phyloP scores from a whole-genome alignment of 2,797 vertebrate species.

The Harpagifer antarcticus region DNA sequence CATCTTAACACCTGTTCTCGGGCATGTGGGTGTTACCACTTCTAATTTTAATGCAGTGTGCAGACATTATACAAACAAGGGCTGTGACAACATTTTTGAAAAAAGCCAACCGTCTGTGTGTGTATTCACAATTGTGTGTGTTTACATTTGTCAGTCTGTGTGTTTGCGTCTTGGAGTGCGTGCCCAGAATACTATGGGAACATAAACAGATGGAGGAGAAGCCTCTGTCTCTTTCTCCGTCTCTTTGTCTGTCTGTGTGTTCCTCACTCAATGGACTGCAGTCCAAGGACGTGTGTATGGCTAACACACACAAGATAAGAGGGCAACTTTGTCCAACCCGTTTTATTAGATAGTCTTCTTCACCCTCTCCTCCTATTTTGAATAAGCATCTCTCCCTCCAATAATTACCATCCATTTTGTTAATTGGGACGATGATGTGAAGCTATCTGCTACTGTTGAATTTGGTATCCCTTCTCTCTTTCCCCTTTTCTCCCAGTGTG shows the following conservation, averaged over 20 bases:
- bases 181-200: slow-evolving; percentile 64
- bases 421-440: slow-evolving; percentile 46
- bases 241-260: slow-evolving; percentile 19
- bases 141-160: slow-evolving; percentile 57
- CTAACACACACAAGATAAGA: slow-evolving; percentile 19
- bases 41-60: slow-evolving; percentile 47
- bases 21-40: slow-evolving; percentile 27
- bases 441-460: slow-evolving; percentile 32
- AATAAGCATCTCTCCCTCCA: slow-evolving; percentile 24
- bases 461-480: neutral
- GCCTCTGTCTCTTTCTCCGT: slow-evolving; percentile 11
- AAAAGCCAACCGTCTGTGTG: slow-evolving; percentile 8
- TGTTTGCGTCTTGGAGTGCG: slow-evolving; percentile 55
- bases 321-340: slow-evolving; percentile 3
- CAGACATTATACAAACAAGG: slow-evolving; percentile 48
- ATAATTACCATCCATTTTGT: slow-evolving; percentile 33
- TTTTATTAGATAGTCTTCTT: slow-evolving; percentile 14
- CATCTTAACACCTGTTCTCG: slow-evolving; percentile 62
- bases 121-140: slow-evolving; percentile 24
- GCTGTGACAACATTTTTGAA: slow-evolving; percentile 17
- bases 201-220: slow-evolving; percentile 66
- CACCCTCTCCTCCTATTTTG: neutral
- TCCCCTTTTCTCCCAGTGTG: slow-evolving; percentile 27
- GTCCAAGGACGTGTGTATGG: slow-evolving; percentile 38
- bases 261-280: slow-evolving; percentile 30